Conservation (phyloP, 2,113 vertebrate species). For the Lophochroa leadbeateri region DNA sequence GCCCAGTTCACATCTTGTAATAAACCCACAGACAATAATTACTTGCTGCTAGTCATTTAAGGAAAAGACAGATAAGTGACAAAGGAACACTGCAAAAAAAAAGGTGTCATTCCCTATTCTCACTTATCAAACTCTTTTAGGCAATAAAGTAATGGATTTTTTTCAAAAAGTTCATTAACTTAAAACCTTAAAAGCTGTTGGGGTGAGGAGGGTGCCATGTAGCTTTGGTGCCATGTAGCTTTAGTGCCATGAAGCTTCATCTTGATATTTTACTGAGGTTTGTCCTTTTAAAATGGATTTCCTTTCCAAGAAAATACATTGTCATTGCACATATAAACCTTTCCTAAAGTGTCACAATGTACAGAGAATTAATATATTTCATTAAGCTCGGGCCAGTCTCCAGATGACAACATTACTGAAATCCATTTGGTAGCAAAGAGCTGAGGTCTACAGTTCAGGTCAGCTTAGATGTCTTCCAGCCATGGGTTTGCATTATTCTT, state of each 20-base stretch:
- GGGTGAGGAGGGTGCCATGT: background rate
- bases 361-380: background rate
- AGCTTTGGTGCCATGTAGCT: background rate
- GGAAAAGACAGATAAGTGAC: slow-evolving; percentile 18
- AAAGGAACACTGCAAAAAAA: background rate
- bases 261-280: background rate
- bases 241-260: background rate
- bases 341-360: background rate
- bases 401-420: background rate
- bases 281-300: background rate
- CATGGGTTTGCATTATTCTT: background rate
- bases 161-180: background rate
- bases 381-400: background rate
- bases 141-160: background rate
- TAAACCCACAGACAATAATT: background rate
- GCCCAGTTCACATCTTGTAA: background rate
- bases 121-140: background rate
- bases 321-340: background rate
- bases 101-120: background rate
- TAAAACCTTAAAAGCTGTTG: background rate
- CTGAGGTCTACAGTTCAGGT: background rate
- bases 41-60: background rate
- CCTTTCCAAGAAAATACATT: background rate
- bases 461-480: background rate
- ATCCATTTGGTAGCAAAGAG: background rate